Evolutionary conservation across 1,140 invertebrate species (phyloP).

Genomic region (Himalopsyche phryganea): DNA sequence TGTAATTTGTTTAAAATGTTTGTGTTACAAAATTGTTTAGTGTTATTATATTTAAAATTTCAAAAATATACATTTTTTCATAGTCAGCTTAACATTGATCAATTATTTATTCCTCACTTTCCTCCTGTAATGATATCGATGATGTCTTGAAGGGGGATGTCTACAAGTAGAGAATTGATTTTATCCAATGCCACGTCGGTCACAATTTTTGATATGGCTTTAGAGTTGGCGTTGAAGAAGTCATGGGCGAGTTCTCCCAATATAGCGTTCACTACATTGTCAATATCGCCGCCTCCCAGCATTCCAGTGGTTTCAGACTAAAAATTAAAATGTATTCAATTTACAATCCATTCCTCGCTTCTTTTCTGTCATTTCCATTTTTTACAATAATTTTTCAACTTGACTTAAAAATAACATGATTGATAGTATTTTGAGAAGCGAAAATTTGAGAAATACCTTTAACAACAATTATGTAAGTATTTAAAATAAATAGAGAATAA

Average conservation of each 20-base stretch:
- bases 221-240: constrained; percentile 37
- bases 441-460: neutral
- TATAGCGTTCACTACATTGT: constrained; percentile 42
- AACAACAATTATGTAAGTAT: neutral
- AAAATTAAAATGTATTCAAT: constrained; percentile 5
- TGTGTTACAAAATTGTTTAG: too few species aligned
- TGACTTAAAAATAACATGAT: neutral
- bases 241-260: constrained; percentile 41
- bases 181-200: neutral
- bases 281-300: constrained; percentile 45
- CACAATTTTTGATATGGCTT: constrained; percentile 6
- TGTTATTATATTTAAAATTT: too few species aligned
- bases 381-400: neutral
- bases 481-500: too few species aligned
- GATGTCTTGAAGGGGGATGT: too few species aligned
- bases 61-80: too few species aligned
- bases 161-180: constrained; percentile 12
- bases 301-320: constrained; percentile 39
- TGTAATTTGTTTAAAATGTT: too few species aligned
- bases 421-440: neutral
- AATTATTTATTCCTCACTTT: too few species aligned
- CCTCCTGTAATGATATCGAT: too few species aligned
- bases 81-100: too few species aligned
- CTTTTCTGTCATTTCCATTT: neutral
- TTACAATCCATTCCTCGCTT: neutral